Conservation (phyloP, 2,113 vertebrate species). For the Craseonycteris thonglongyai region DNA sequence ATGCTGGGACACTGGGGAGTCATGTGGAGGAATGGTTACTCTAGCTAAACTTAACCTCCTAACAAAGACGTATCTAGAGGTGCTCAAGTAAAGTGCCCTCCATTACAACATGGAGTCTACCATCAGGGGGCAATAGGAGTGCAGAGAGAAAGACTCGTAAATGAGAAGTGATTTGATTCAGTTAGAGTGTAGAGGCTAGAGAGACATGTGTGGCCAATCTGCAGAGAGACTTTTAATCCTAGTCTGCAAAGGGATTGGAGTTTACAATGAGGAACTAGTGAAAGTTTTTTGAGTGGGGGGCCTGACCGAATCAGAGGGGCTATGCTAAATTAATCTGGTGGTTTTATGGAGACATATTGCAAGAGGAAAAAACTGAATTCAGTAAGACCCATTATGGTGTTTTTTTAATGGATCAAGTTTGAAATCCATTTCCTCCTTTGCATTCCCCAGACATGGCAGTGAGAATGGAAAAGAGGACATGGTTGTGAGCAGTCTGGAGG, state of each 20-base stretch:
- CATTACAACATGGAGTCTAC: not conserved
- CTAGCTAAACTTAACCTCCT: not conserved
- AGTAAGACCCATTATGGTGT: not conserved
- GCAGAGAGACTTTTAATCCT: not conserved
- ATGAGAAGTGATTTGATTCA: not conserved
- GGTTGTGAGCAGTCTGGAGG: not conserved
- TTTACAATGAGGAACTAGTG: not conserved
- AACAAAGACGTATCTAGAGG: not conserved
- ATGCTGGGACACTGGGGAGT: not conserved
- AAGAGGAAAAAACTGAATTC: not conserved
- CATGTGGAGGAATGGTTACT: not conserved
- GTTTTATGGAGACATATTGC: not conserved
- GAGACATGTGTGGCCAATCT: not conserved
- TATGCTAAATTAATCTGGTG: not conserved
- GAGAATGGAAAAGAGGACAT: not conserved
- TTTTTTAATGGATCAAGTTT: not conserved
- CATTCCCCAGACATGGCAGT: not conserved
- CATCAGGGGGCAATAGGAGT: rapidly evolving
- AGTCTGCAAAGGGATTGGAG: not conserved
- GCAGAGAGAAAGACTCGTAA: not conserved
- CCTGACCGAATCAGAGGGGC: not conserved
- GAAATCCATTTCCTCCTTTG: not conserved
- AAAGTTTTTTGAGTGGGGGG: not conserved
- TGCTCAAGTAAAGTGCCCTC: not conserved
- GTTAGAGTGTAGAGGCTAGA: not conserved